phyloP scores from a whole-genome alignment of 2,113 vertebrate genomes.

The Nymphicus hollandicus region DNA sequence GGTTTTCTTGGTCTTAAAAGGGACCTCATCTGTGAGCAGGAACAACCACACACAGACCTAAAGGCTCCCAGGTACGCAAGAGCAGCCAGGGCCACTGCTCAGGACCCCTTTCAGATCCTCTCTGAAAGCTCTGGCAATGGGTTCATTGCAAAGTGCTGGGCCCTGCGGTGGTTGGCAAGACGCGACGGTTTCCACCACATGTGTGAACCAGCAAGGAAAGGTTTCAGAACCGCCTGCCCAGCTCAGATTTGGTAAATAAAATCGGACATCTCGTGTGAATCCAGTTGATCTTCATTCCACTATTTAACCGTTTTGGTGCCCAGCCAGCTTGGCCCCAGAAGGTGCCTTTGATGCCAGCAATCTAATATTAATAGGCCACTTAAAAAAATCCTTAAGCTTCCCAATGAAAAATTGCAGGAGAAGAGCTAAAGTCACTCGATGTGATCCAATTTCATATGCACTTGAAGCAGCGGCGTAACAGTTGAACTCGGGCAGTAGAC shows the following conservation, averaged over 20 bases:
- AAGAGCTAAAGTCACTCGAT: background rate
- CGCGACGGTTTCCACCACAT: background rate
- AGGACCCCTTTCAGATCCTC: background rate
- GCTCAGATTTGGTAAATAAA: conserved; percentile 21
- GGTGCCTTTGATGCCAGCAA: conserved; percentile 29
- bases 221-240: background rate
- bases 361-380: conserved; percentile 52
- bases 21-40: background rate
- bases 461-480: conserved; percentile 23
- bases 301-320: conserved; percentile 32
- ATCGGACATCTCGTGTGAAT: background rate
- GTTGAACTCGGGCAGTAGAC: conserved; percentile 64
- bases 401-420: conserved; percentile 39
- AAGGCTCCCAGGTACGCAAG: background rate
- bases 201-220: background rate
- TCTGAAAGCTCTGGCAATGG: background rate
- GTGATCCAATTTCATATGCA: conserved; percentile 7
- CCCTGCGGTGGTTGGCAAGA: background rate
- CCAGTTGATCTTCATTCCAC: conserved; percentile 24
- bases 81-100: background rate
- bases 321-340: conserved; percentile 54
- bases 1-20: background rate
- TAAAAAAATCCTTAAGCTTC: conserved; percentile 48
- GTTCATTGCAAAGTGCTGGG: background rate
- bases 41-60: background rate